phyloP scores from a whole-genome alignment of 2,797 vertebrate species.

The Myotis daubentonii region DNA sequence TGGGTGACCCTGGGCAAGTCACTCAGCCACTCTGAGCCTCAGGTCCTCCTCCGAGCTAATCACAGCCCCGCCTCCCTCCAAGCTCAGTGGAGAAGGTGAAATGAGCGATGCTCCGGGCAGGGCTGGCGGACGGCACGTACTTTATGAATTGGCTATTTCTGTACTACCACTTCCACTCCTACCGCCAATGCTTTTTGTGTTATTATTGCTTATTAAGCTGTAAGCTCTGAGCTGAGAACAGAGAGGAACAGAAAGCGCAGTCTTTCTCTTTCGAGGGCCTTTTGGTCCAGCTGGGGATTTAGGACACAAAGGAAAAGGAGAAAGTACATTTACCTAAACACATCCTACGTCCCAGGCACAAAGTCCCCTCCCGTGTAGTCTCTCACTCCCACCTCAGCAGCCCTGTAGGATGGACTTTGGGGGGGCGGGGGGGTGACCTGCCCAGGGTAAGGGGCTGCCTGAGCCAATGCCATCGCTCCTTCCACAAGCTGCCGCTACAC shows the following conservation, averaged over 20 bases:
- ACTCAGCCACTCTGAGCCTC: background rate
- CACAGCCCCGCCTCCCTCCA: background rate
- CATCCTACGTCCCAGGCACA: background rate
- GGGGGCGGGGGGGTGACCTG: background rate
- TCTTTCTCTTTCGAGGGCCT: background rate
- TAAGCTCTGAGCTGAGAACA: background rate
- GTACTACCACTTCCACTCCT: fast-evolving
- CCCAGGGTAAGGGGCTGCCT: too few species aligned
- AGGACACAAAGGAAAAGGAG: background rate
- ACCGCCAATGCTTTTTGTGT: too few species aligned
- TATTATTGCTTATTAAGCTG: too few species aligned
- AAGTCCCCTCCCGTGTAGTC: background rate
- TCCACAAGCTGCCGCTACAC: fast-evolving
- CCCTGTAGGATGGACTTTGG: too few species aligned
- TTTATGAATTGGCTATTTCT: too few species aligned
- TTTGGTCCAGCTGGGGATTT: background rate
- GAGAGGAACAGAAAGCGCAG: background rate
- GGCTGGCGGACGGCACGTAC: background rate
- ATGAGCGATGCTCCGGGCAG: fast-evolving
- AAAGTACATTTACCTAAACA: background rate
- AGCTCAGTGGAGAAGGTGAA: background rate
- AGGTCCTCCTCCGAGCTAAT: background rate
- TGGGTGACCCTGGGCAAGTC: background rate
- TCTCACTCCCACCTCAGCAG: too few species aligned
- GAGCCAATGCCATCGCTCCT: background rate